Evolutionary conservation across 2,797 vertebrate genomes (phyloP).

Genomic region (Parambassis ranga): DNA sequence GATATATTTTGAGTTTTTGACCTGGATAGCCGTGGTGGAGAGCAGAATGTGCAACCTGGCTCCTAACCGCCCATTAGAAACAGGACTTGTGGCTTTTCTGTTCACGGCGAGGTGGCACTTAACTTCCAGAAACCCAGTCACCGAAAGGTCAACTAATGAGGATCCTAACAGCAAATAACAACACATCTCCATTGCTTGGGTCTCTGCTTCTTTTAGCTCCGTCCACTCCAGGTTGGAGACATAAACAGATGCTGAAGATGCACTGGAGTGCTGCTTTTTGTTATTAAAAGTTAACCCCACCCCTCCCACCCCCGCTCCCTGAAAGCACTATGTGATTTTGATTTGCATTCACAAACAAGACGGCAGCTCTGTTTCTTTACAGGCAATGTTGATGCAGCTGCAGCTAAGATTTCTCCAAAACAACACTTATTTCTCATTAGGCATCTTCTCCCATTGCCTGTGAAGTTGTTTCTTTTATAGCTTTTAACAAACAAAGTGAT

Average conservation of each 20-base stretch:
- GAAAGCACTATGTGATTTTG: no score
- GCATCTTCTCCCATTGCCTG: background rate
- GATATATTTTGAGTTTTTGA: background rate
- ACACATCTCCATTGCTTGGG: background rate
- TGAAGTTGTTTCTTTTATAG: background rate
- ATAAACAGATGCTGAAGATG: background rate
- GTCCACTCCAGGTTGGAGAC: background rate
- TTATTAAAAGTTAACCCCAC: background rate
- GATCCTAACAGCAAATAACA: constrained; percentile 7
- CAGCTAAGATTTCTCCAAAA: background rate
- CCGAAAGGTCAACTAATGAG: constrained; percentile 1
- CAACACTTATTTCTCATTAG: constrained; percentile 1
- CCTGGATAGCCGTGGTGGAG: background rate
- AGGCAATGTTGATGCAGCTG: background rate
- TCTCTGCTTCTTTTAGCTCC: background rate
- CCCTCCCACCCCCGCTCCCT: no score
- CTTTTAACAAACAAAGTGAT: constrained; percentile 12
- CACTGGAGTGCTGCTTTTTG: background rate
- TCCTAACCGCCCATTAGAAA: background rate
- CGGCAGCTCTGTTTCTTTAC: background rate
- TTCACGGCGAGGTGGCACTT: background rate
- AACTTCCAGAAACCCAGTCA: background rate
- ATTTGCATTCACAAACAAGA: background rate
- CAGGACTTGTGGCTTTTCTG: background rate
- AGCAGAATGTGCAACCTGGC: background rate